Evolutionary conservation across 2,888 invertebrate genomes (phyloP).

Genomic region (Lamproptera curius): DNA sequence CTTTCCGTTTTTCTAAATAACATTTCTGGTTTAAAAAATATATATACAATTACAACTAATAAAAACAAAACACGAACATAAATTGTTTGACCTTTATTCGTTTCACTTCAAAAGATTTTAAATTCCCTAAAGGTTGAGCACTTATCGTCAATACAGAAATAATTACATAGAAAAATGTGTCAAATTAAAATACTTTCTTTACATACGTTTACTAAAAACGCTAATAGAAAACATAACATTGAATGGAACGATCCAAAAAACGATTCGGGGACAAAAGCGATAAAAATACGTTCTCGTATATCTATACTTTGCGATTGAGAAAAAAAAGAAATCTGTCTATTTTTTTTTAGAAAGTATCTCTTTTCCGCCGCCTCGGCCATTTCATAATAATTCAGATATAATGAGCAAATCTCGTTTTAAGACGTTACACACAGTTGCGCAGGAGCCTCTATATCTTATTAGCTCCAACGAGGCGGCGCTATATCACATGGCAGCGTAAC

Average conservation of each 20-base stretch:
- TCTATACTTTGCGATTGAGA: neutral
- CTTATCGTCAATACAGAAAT: too few species aligned
- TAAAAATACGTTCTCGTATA: neutral
- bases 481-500: constrained; percentile 29
- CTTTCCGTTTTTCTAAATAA: neutral
- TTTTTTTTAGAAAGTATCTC: constrained; percentile 35
- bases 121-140: too few species aligned
- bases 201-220: neutral
- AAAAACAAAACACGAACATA: too few species aligned
- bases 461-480: constrained; percentile 27
- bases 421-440: constrained; percentile 34
- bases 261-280: neutral
- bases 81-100: too few species aligned
- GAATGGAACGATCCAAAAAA: neutral
- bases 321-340: constrained; percentile 8
- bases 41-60: too few species aligned
- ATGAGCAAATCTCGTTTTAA: constrained; percentile 44
- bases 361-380: constrained; percentile 23
- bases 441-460: constrained; percentile 35
- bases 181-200: too few species aligned
- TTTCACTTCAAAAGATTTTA: too few species aligned
- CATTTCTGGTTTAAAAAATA: neutral
- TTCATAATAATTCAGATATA: constrained; percentile 41
- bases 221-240: neutral
- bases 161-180: too few species aligned